Base-by-base conservation (phyloP, 2,888 invertebrate species). In the Ceriagrion tenellum region DNA sequence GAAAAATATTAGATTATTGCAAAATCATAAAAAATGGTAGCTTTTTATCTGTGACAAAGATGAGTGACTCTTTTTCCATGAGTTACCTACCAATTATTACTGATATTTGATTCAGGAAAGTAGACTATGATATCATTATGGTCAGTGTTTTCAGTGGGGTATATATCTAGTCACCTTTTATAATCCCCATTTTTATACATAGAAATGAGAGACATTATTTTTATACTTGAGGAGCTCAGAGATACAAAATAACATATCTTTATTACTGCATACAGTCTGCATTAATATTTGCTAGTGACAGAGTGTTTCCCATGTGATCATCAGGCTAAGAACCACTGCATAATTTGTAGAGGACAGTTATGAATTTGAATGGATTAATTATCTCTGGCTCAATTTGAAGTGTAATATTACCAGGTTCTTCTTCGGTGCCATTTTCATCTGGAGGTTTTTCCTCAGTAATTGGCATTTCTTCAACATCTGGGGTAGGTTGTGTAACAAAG, bases 401-500 rank as follows among this genome's bases (percentile, higher is more conserved):
- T 55, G 18, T 6, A 26, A 56, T 18, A 69, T 90, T 74, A 91
- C 81, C 91, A 55, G 90, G 55, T 55, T 88, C 59, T 88, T 69
- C 90, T 55, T 90, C 90, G 0, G 35, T 47, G 55, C 74, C 91
- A 35, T 95, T 91, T 55, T 90, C 74, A 35, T 91, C 69, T 69
- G 81, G 69, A 0, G 55, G 55, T 63, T 95, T 69, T 55, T 69
- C 91, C 55, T 95, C 89, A 40, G 88, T 95, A 4, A 88, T 88
- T 30, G 88, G 95, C 40, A 30, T 55, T 55, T 96, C 96, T 95
- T 97, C 97, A 16, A 96, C 96, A 95, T 97, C 96, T 20, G 97
- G 97, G 13, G 97, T 97, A 2, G 97, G 97, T 96, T 97, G 97
- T 13, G 97, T 97, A 93, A 97, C 97, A 91, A 97, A 97, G 55